A percentile compares a stretch with the other conserved stretches of the same genome.
Evolutionary conservation across 2,797 vertebrate genomes (phyloP).

Genomic region (Serranus cabrilla): DNA sequence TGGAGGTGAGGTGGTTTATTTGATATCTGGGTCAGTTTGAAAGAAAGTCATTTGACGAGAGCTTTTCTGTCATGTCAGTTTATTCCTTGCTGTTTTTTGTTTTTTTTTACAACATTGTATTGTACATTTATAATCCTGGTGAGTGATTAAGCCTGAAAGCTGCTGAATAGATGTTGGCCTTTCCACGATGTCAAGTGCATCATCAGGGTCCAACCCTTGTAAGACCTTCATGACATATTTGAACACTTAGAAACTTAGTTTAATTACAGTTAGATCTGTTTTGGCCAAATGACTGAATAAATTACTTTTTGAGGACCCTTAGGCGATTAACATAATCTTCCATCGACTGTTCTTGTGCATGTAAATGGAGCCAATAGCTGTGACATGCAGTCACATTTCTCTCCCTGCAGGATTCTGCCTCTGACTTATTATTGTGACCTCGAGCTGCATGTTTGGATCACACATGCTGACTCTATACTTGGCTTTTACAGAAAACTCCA

Average conservation of each 20-base stretch:
- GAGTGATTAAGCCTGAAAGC: background rate
- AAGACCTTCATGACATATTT: background rate
- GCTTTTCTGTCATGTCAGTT: background rate
- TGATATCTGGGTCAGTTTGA: background rate
- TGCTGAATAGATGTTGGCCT: background rate
- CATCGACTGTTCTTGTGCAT: background rate
- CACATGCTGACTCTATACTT: background rate
- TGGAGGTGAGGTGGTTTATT: background rate
- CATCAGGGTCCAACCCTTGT: background rate
- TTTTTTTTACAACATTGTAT: background rate
- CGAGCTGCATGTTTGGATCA: background rate
- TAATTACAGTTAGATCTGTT: constrained; percentile 9
- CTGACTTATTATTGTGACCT: background rate
- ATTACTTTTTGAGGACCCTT: constrained; percentile 13
- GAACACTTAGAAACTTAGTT: background rate
- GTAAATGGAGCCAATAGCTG: background rate
- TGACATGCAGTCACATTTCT: background rate
- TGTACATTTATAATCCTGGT: background rate
- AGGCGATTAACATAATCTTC: background rate
- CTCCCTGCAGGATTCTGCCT: background rate
- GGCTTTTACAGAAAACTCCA: too few species aligned
- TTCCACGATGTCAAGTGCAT: background rate
- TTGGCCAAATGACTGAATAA: background rate
- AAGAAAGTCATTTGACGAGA: too few species aligned
- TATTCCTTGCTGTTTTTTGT: background rate